Base-by-base conservation (phyloP, 1,140 invertebrate genomes). In the Drosophila ogumai region DNA sequence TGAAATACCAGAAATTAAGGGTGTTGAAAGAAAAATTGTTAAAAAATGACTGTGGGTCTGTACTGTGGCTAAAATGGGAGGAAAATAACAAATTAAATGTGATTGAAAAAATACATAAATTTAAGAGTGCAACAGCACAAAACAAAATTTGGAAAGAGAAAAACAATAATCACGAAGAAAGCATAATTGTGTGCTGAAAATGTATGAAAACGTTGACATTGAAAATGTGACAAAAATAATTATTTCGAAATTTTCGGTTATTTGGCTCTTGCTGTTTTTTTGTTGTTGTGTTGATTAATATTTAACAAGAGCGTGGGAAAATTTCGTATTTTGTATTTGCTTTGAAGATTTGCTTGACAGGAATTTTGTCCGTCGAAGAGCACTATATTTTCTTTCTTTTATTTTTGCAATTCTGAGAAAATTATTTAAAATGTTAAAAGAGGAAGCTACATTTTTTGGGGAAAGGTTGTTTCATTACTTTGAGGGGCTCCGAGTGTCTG, bases 161-260 rank as follows among this genome's bases (percentile, higher is more conserved):
- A 65, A 55, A 17, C 9, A n/a, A 58, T 25, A 34, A 54, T 19
- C 13, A 22, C 15, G 2, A 22, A 54, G 50, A 60, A 55, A 56
- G 34, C 32, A 56, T 40, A 57, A 57, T 64, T 58, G 13, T 57
- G 34, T 41, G 22, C 25, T 46, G 19, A 71, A 69, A 71, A 69
- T 57, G 28, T 72, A 69, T 69, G 68, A 72, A 71, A 58, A 50
- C 44, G 66, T 72, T 72, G 68, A 72, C 68, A 72, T 72, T 72
- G 68, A 72, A 72, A 72, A 72, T 72, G 52, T 71, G 68, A 71
- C 68, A 72, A 71, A 71, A 72, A 72, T 71, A 72, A 72, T 72
- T 72, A 49, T 41, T 71, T 71, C 28, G 32, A 71, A 58, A 71
- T 72, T 71, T 72, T 71, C 13, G 52, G 9, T 10, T 9, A 22